Conservation (phyloP, 2,888 invertebrate species). For the Nephrotoma appendiculata region DNA sequence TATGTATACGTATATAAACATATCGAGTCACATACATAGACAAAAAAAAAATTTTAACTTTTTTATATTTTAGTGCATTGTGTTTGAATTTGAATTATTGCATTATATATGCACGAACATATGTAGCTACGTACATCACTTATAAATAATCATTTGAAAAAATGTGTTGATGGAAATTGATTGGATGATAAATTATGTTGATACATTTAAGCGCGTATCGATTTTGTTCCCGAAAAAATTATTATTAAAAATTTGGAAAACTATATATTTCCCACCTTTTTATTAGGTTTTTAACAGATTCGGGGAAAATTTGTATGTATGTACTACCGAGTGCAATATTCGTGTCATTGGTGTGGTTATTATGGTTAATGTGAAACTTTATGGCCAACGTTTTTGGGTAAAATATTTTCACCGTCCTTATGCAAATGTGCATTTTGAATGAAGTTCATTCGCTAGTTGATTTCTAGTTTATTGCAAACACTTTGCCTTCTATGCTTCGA, state of each 20-base stretch:
- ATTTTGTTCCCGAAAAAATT: not conserved
- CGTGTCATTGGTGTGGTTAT: not conserved
- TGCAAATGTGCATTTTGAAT: too few species aligned
- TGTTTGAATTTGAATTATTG: not conserved
- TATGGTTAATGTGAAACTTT: not conserved
- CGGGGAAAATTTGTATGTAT: not conserved
- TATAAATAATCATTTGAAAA: not conserved
- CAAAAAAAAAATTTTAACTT: not conserved
- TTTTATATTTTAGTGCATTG: not conserved
- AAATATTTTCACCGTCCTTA: too few species aligned
- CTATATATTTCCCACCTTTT: not conserved
- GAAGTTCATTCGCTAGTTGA: too few species aligned
- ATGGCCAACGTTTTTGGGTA: too few species aligned
- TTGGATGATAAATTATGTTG: not conserved
- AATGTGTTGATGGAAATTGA: not conserved
- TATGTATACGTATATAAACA: not conserved
- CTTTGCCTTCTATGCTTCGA: too few species aligned
- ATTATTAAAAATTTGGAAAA: not conserved
- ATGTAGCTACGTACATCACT: not conserved
- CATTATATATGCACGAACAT: not conserved
- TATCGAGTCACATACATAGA: not conserved
- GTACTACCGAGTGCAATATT: not conserved
- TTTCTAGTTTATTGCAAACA: too few species aligned
- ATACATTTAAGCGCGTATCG: not conserved
- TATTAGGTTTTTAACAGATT: not conserved